Evolutionary conservation across 2,888 invertebrate genomes (phyloP), one percentile per base, ranked within the genome.

Genomic region (Nemapogon koenigi): DNA sequence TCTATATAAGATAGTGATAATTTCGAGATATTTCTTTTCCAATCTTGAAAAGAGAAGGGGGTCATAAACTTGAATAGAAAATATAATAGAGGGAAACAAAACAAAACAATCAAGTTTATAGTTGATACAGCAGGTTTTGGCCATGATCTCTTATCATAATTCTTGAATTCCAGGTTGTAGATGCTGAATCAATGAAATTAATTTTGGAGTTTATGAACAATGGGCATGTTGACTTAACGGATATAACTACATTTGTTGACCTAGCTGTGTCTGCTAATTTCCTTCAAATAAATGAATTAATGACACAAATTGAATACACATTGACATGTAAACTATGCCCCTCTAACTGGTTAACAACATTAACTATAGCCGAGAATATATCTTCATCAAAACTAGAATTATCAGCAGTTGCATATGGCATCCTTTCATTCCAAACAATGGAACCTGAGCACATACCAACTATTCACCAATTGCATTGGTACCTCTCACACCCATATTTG

Each of bases 401-500:
- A 38, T 36, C 48, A 2, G 49, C 63, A 3, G 60, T 58, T 17
- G 53, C 60, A 11, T 66, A 51, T 46, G 73, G 71, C 0, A 49
- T 78, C 3, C 49, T 66, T 4, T 53, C 63, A 8, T 75, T 76
- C 40, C 58, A 62, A 38, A 38, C 40, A 4, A 68, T 73, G 68
- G 59, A 59, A 36, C 54, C 62, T 6, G 52, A 62, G 37, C 51
- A 51, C 40, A 55, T 75, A 31, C 55, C 60, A 15, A 49, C 61
- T 26, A 50, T 76, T 18, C 45, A 58, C 3, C 64, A 53, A 44
- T 48, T 78, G 1, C 62, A 57, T 26, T 78, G 76, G 75, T 76
- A 75, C 40, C 52, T 78, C 8, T 73, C 75, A 14, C 71, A 76
- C 42, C 62, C 71, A 32, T 61, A 64, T 45, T 53, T 76, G 41